Percentiles rank a stretch among this genome's conserved stretches.
phyloP scores from a whole-genome alignment of 2,797 vertebrate genomes.

The Anguilla anguilla region DNA sequence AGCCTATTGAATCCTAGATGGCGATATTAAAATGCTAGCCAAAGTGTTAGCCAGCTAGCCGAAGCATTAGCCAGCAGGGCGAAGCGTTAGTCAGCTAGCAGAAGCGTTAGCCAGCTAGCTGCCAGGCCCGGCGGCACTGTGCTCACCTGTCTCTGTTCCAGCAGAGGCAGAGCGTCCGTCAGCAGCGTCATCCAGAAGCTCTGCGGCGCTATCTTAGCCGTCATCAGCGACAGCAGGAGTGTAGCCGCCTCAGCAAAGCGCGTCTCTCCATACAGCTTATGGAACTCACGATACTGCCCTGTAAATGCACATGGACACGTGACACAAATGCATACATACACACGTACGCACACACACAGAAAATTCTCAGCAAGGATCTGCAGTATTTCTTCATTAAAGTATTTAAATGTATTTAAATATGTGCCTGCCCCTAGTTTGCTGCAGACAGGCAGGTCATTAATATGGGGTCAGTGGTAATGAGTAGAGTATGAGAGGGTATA shows the following conservation, averaged over 20 bases:
- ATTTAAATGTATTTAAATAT: no score
- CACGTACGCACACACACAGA: no score
- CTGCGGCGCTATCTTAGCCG: constrained; percentile 88
- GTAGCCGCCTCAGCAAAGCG: constrained; percentile 81
- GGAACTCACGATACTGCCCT: constrained; percentile 98
- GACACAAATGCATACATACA: no score
- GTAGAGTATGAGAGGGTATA: no score
- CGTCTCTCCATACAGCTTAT: constrained; percentile 89
- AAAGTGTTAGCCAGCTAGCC: not conserved
- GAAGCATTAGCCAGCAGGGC: no score
- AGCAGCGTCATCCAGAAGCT: constrained; percentile 97
- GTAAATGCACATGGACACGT: not conserved
- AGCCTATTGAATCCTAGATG: no score
- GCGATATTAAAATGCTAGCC: not conserved
- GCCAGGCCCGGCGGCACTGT: not conserved
- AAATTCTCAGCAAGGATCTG: no score
- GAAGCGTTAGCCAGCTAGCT: not conserved
- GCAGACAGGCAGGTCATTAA: no score
- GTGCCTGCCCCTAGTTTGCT: no score
- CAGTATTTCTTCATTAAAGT: no score
- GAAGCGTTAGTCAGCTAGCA: no score
- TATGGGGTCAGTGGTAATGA: no score
- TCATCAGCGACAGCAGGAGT: constrained; percentile 92
- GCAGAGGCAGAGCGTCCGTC: constrained; percentile 89
- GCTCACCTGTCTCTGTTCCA: constrained; percentile 91